Evolutionary conservation across 2,797 vertebrate genomes (phyloP).

Genomic region (Microctenopoma stevenorrisi): DNA sequence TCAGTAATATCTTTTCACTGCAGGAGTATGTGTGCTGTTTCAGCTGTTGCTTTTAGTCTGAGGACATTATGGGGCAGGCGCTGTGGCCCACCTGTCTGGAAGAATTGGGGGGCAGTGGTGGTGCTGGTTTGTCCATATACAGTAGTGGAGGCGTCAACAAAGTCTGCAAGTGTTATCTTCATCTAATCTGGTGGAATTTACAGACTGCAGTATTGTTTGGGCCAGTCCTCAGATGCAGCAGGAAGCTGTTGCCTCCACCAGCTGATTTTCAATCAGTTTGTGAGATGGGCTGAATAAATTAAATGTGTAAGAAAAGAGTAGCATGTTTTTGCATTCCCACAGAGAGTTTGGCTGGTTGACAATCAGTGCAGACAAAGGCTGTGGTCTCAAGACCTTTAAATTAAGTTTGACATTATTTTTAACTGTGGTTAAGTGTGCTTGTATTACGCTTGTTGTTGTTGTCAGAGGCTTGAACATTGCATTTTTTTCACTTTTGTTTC

Average conservation of each 20-base stretch:
- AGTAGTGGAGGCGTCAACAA: background rate
- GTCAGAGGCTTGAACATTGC: too few relatives aligned
- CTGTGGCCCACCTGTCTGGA: constrained; percentile 50
- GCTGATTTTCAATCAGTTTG: constrained; percentile 8
- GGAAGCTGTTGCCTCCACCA: background rate
- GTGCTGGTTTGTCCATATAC: too few relatives aligned
- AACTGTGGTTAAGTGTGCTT: constrained; percentile 32
- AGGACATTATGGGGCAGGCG: constrained; percentile 38
- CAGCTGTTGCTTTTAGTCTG: constrained; percentile 60
- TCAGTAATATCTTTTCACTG: constrained; percentile 53
- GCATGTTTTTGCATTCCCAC: constrained; percentile 38
- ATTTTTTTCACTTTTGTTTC: too few relatives aligned
- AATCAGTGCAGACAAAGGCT: constrained; percentile 22
- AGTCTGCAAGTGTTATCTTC: background rate
- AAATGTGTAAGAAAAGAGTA: constrained; percentile 29
- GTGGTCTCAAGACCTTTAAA: constrained; percentile 17
- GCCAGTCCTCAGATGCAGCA: background rate
- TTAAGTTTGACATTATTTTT: constrained; percentile 22
- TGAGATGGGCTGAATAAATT: constrained; percentile 26
- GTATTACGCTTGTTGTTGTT: background rate
- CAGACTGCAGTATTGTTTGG: background rate
- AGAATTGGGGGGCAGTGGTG: constrained; percentile 24
- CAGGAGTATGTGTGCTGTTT: constrained; percentile 49
- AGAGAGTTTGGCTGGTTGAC: constrained; percentile 50
- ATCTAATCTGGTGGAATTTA: background rate